Conservation (phyloP, 2,797 vertebrate species). For the Falco columbarius region DNA sequence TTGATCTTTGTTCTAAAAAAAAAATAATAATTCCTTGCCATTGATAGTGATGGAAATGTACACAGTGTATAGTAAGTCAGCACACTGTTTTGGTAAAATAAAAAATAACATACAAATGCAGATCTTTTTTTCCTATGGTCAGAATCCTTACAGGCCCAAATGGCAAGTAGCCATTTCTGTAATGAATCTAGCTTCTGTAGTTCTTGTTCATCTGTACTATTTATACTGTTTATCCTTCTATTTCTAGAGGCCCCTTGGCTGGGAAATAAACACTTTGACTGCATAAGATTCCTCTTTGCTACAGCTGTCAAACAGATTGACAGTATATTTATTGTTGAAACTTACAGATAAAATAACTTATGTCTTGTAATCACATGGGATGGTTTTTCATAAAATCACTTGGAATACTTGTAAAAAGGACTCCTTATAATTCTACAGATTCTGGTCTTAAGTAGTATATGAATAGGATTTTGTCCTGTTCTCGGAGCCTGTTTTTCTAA, state of each 20-base stretch:
- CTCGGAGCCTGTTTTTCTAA: neutral
- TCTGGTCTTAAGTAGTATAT: neutral
- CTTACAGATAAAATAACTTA: conserved; percentile 16
- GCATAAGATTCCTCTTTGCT: neutral
- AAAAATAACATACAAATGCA: neutral
- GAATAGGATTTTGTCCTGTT: neutral
- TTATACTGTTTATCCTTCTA: neutral
- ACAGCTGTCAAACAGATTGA: conserved; percentile 19
- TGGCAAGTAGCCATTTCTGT: neutral
- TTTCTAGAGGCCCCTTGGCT: conserved; percentile 22
- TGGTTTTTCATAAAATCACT: neutral
- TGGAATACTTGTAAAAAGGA: neutral
- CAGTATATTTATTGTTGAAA: conserved; percentile 30
- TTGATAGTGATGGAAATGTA: neutral
- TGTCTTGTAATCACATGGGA: neutral
- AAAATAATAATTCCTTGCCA: neutral
- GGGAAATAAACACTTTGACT: neutral
- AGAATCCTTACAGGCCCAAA: neutral
- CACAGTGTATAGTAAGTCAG: neutral
- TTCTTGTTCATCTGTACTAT: neutral
- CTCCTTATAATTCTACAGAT: neutral
- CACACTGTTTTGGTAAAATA: neutral
- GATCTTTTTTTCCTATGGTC: neutral
- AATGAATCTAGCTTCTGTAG: neutral
- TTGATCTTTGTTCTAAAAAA: neutral